These are phyloP conservation scores for Cydia amplana DNA, from an alignment of 1,140 invertebrate species.

Conservation along the genomic window DNA sequence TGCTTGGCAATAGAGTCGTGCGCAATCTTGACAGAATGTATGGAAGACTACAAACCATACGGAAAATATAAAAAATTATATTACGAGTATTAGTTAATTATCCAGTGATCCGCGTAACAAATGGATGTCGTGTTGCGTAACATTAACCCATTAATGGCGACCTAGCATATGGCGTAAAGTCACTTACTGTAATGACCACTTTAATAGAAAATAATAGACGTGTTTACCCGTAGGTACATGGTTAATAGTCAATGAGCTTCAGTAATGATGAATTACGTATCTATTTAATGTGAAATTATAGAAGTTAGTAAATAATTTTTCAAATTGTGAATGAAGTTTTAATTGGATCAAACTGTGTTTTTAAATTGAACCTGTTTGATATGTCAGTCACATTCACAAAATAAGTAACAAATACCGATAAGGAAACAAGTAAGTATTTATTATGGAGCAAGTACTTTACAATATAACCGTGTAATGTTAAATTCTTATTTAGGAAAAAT, in stretches of 20 bases:
- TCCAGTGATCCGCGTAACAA: conserved; percentile 36
- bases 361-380: background rate
- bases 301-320: background rate
- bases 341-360: background rate
- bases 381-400: conserved; percentile 1
- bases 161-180: conserved; percentile 55
- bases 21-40: background rate
- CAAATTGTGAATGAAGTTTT: background rate
- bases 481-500: background rate
- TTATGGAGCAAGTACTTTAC: background rate
- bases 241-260: conserved; percentile 36
- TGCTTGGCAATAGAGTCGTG: conserved; percentile 5
- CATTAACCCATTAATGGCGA: conserved; percentile 33
- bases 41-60: background rate
- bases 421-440: background rate
- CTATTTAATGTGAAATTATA: background rate
- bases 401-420: conserved; percentile 3
- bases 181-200: conserved; percentile 62
- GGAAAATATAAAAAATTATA: conserved; percentile 1
- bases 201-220: conserved; percentile 61
- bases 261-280: background rate
- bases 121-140: conserved; percentile 20
- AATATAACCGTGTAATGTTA: background rate
- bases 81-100: conserved; percentile 38
- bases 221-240: conserved; percentile 23